phyloP scores from a whole-genome alignment of 2,113 vertebrate species.

The Tichodroma muraria region DNA sequence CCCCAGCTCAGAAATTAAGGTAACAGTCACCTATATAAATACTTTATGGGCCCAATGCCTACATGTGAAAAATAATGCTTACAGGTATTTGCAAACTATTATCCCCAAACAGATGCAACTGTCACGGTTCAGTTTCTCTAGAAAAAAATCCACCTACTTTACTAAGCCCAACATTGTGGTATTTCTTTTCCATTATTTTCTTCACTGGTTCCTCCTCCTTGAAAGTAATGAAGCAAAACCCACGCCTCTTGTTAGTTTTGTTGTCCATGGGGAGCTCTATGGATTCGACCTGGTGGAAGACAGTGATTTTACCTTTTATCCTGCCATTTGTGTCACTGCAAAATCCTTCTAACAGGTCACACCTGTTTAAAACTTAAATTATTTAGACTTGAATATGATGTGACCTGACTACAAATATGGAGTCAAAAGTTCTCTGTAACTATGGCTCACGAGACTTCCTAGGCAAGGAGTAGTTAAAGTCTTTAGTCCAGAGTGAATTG shows the following conservation, averaged over 20 bases:
- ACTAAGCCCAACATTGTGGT: constrained; percentile 97
- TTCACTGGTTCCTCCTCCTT: constrained; percentile 96
- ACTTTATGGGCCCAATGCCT: not conserved
- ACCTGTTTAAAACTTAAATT: not conserved
- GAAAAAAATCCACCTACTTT: constrained; percentile 76
- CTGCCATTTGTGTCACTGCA: not conserved
- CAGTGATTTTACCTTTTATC: not conserved
- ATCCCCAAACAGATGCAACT: not conserved
- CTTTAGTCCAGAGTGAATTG: not conserved
- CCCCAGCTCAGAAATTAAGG: not conserved
- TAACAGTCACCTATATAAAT: not conserved
- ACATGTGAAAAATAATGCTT: not conserved
- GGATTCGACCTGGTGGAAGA: constrained; percentile 83
- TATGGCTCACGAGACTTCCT: rapidly evolving
- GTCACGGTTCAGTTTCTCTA: not conserved
- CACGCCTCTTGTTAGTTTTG: constrained; percentile 98
- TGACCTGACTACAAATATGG: not conserved
- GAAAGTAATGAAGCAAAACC: constrained; percentile 99
- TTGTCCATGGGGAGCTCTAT: constrained; percentile 98
- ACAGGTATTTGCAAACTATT: not conserved
- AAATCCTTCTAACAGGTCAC: not conserved
- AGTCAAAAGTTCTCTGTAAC: not conserved
- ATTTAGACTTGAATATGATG: not conserved
- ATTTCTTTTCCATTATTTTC: constrained; percentile 98
- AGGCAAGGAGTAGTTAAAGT: not conserved